Base-by-base conservation (phyloP, 2,888 invertebrate genomes). In the Lithophane semibrunnea region DNA sequence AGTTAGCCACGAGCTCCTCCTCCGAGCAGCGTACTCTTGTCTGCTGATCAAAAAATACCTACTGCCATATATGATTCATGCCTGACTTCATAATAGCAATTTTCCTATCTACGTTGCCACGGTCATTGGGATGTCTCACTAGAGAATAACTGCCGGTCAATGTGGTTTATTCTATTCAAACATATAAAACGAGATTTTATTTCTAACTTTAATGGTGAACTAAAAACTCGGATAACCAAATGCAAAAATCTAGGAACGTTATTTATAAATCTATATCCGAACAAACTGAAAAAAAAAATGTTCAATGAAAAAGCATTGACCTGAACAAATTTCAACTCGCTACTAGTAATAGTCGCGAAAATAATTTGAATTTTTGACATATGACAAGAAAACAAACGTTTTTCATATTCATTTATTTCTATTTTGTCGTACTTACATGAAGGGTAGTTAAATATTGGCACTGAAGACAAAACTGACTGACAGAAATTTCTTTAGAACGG, bases 351-450 rank as follows among this genome's bases (percentile, higher is more conserved):
- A 37, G n/a, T 47, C 24, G 64, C 29, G 47, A 82, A 80, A 78
- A 79, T 73, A 60, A 77, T 75, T 77, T 49, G n/a, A 70, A 21
- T 63, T 71, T 85, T 77, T 86, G 83, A 86, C 86, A 79, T 16
- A 54, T 79, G 79, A 65, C 82, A 85, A 58, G 60, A 37, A 49
- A 76, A 79, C 71, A 83, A 74, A 77, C 56, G 82, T 24, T 82
- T 52, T 52, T 58, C 64, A 70, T 56, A 54, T 66, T 73, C 37
- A 10, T 68, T 75, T 73, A 73, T 68, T 76, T 77, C 13, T 47
- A 64, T 64, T 60, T 71, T 61, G 66, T 79, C 65, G 64, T 54
- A 80, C 44, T 44, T 44, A 52, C 54, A 49, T 64, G 61, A 75
- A 75, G 58, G 24, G 37, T 42, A 68, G 52, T 73, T 68, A 73